Base-by-base conservation (phyloP, 1,140 invertebrate species). In the Nebria ingens region DNA sequence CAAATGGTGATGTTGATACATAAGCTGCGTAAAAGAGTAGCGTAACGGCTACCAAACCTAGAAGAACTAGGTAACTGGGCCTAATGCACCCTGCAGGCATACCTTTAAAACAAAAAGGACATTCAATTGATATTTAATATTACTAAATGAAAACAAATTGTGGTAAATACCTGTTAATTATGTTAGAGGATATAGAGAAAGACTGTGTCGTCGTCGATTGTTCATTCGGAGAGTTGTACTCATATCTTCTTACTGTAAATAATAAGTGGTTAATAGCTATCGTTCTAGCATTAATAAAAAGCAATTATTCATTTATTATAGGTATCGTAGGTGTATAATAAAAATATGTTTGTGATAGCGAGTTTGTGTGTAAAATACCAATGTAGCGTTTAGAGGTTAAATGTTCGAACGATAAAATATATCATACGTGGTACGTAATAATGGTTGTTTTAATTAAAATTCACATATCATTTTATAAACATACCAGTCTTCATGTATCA, bases 11-110 rank as follows among this genome's bases (percentile, higher is more conserved):
- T 17, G 40, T 45, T 45, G 40, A 45, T 45, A 45, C 17, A 45
- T 45, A 45, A 45, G 40, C 40, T 45, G 40, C 40, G 17, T 45
- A 45, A 45, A 45, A 45, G 9, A 45, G 40, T 45, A 45, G 17
- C 15, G 40, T 45, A 45, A 3, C 40, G 3, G 15, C 40, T 17
- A 45, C 40, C 15, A 45, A 45, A 17, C 40, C 40, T 45, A 45
- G 40, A 9, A 45, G 40, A 4, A 45, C 40, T 45, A 45, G 40
- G 40, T 45, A 45, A 45, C 40, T 17, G 17, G 40, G 40, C 17
- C 40, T 45, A 17, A 45, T 45, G 15, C 40, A 45, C 40, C 40
- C 40, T 17, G 17, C 40, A 45, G 40, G 17, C 40, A 45, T 45
- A 45, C 40, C 40, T 45, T 45, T 11, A 12, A 11, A 17, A 17